Evolutionary conservation across 2,113 vertebrate genomes (phyloP).

Genomic region (Macroglossus sobrinus): DNA sequence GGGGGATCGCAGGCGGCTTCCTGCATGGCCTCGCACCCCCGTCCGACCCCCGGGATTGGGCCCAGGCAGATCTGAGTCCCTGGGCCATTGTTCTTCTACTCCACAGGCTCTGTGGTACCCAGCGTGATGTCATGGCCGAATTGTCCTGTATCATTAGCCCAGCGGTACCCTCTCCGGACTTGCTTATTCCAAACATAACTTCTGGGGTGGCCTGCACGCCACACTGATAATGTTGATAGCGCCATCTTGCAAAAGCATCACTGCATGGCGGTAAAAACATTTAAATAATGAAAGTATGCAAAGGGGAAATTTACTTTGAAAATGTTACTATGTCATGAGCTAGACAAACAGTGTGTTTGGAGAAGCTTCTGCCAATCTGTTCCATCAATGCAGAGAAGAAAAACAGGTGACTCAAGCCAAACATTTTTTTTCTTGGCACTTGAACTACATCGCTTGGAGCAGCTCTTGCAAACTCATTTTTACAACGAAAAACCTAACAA

Average conservation of each 20-base stretch:
- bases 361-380: neutral
- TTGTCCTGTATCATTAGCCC: fast-evolving
- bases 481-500: constrained; percentile 15
- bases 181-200: neutral
- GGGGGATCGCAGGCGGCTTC: no score
- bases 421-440: neutral
- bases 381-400: neutral
- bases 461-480: neutral
- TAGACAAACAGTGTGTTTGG: neutral
- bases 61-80: neutral
- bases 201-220: neutral
- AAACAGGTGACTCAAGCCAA: constrained; percentile 36
- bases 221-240: fast-evolving
- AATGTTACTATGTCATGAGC: neutral
- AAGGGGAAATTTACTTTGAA: neutral
- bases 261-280: neutral
- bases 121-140: fast-evolving
- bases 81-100: fast-evolving
- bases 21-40: neutral
- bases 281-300: neutral
- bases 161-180: fast-evolving
- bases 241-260: neutral
- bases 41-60: neutral
- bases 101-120: fast-evolving
- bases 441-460: neutral